Base-by-base conservation (phyloP, 2,797 vertebrate species). In the Pelobates cultripes region DNA sequence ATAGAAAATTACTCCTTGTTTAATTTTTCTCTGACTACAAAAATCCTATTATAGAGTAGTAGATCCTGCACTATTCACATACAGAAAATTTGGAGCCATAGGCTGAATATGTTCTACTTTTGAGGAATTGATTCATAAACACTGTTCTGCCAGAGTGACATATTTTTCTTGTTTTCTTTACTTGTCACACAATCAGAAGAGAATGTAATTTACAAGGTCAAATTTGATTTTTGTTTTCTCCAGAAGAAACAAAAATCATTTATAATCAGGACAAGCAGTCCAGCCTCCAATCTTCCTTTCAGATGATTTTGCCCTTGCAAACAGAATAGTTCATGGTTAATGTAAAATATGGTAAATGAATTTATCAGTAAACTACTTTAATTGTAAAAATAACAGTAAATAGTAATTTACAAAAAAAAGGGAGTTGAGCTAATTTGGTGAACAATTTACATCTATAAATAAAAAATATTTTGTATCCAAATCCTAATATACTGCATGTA, bases 111-210 rank as follows among this genome's bases (percentile, higher is more conserved):
- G 63, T 77, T 77, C 69, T 44, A 67, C 41, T 66, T 77, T 72
- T 57, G 45, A 73, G 80, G 47, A 77, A 77, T 73, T 67, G 74
- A 64, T 82, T 82, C 41, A 68, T 60, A 82, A 77, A 43, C 47
- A 82, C 7, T 15, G 69, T 70, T 73, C n/a, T 76, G 43, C 72
- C 47, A 69, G 64, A 70, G 12, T 53, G 57, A 76, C 68, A 70
- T 51, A 61, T 81, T 57, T 45, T 66, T 57, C 43, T 70, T 75
- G 55, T 78, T 71, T 71, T 55, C 17, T 28, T 14, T 66, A 13
- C 77, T 81, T 76, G 73, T 81, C 53, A 75, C 4, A 14, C 64
- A 45, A 53, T 55, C 43, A 66, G 41, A 57, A 68, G 15, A 60
- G 14, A 74, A 67, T 75, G 64, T 68, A 80, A 61, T 81, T 70